Conservation (phyloP, 2,113 vertebrate genomes). For the Rattus norvegicus region DNA sequence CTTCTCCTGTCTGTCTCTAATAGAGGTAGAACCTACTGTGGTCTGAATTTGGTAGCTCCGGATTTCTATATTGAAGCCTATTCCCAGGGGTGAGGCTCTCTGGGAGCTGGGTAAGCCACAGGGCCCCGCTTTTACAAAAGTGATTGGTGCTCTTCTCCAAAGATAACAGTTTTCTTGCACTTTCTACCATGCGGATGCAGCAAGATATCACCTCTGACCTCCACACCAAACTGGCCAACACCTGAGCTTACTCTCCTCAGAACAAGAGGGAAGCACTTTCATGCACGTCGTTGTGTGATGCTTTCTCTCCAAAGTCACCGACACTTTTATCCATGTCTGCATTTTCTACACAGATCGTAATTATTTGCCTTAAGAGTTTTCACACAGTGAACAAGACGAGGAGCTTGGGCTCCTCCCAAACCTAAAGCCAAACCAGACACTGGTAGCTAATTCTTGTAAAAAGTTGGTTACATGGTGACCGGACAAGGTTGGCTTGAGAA, state of each 20-base stretch:
- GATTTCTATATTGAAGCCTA: background rate
- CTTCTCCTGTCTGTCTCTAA: background rate
- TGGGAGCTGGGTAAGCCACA: background rate
- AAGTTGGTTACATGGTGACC: background rate
- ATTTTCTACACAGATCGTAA: background rate
- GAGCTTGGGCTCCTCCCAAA: background rate
- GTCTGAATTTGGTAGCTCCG: background rate
- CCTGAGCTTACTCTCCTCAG: background rate
- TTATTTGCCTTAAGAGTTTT: constrained; percentile 18
- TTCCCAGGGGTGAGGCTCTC: background rate
- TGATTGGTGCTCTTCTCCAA: background rate
- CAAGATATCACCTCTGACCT: background rate
- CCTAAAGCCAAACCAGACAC: background rate
- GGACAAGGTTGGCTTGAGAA: background rate
- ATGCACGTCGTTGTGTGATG: background rate
- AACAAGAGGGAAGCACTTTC: background rate
- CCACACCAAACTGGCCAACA: background rate
- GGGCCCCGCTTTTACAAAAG: background rate
- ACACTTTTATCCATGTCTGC: background rate
- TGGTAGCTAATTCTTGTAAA: background rate
- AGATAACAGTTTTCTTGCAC: background rate
- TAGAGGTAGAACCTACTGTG: background rate
- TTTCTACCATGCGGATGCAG: background rate
- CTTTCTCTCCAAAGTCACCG: background rate
- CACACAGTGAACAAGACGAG: background rate